These are phyloP conservation scores for Sitobion miscanthi DNA, from an alignment of 1,140 invertebrate genomes.

Conservation along the genomic window DNA sequence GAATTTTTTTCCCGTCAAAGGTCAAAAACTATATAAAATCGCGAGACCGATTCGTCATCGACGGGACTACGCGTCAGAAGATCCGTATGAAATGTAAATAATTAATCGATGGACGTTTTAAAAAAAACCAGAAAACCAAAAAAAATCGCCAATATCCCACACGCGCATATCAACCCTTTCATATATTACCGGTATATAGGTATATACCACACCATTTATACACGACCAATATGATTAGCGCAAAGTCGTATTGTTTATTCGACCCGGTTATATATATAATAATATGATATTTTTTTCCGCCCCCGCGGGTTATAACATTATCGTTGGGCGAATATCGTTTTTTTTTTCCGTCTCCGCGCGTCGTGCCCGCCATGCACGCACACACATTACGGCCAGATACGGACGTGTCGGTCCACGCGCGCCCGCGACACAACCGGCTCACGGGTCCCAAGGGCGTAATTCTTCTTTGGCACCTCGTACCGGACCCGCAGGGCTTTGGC, in stretches of 20 bases:
- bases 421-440: not conserved
- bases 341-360: not conserved
- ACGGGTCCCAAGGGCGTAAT: constrained; percentile 52
- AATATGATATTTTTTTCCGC: constrained; percentile 28
- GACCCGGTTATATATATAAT: not conserved
- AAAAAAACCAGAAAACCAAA: not conserved
- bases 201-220: not conserved
- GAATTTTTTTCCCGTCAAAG: not conserved
- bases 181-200: not conserved
- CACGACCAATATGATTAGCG: not conserved
- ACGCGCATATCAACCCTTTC: not conserved
- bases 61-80: not conserved
- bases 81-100: not conserved
- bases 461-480: constrained; percentile 53
- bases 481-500: constrained; percentile 53
- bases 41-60: constrained; percentile 8
- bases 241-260: not conserved
- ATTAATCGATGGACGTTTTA: constrained; percentile 33
- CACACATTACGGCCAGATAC: not conserved
- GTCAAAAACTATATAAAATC: not conserved
- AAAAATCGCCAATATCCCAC: not conserved
- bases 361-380: not conserved
- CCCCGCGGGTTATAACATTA: not conserved
- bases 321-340: not conserved
- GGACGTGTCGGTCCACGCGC: constrained; percentile 25